phyloP scores from a whole-genome alignment of 35 echinoderm and acorn worm genomes.

The Ophioderma brevispina region DNA sequence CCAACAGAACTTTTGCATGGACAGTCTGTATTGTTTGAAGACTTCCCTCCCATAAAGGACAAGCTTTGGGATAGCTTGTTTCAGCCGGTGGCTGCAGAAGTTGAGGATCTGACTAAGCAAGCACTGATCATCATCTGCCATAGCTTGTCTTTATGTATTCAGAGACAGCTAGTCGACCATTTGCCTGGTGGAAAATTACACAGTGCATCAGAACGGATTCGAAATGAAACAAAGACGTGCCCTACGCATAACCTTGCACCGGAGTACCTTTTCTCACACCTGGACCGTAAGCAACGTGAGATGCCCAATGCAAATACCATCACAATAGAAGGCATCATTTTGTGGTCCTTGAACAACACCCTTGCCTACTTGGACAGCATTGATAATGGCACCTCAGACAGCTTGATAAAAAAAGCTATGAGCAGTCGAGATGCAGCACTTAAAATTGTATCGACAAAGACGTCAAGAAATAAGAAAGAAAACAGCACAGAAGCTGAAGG shows the following conservation, averaged over 20 bases:
- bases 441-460: conserved; percentile 20
- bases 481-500: conserved; percentile 2
- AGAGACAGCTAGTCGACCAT: conserved; percentile 47
- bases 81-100: conserved; percentile 13
- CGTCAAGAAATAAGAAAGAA: conserved; percentile 16
- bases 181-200: conserved; percentile 53
- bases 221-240: conserved; percentile 35
- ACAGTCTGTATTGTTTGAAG: conserved; percentile 3
- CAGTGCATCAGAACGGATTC: conserved; percentile 10
- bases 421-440: not conserved
- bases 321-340: conserved; percentile 52
- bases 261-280: conserved; percentile 37
- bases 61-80: conserved; percentile 49
- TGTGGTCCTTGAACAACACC: conserved; percentile 50
- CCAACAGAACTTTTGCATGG: conserved; percentile 41
- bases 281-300: conserved; percentile 40
- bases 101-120: conserved; percentile 18
- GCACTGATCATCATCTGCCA: conserved; percentile 5
- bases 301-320: conserved; percentile 75
- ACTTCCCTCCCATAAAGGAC: conserved; percentile 18
- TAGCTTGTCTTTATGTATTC: not conserved
- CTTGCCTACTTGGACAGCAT: conserved; percentile 16
- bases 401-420: conserved; percentile 31
- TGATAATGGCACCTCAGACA: not conserved
- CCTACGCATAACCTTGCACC: conserved; percentile 54